A percentile compares a stretch with the other conserved stretches of the same genome.
Evolutionary conservation across 2,888 invertebrate species (phyloP).

Genomic region (Syritta pipiens): DNA sequence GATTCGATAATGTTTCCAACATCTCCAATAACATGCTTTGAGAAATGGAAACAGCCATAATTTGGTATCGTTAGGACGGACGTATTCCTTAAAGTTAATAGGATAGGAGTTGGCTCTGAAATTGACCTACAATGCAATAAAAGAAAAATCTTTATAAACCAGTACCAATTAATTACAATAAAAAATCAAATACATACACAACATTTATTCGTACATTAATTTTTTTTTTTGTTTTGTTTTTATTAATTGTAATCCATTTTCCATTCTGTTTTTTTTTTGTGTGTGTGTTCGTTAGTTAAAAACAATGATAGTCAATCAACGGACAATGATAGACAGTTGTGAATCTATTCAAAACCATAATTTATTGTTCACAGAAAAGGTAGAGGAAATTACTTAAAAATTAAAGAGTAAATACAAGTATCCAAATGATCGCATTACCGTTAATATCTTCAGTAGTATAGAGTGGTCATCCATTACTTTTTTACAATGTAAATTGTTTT

Average conservation of each 20-base stretch:
- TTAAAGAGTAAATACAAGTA: slow-evolving; percentile 67
- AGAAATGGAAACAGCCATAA: no score
- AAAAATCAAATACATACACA: slow-evolving; percentile 4
- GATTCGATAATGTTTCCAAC: no score
- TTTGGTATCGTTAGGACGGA: no score
- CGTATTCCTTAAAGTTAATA: no score
- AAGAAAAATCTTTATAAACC: background rate
- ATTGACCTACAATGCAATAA: background rate
- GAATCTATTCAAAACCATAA: slow-evolving; percentile 69
- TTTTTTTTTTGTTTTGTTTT: slow-evolving; percentile 33
- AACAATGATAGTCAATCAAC: slow-evolving; percentile 58
- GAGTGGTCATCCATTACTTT: background rate
- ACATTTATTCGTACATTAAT: slow-evolving; percentile 47
- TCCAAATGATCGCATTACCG: slow-evolving; percentile 64
- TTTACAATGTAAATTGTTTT: slow-evolving; percentile 42
- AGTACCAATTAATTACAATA: background rate
- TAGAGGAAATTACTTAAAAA: slow-evolving; percentile 66
- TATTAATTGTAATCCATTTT: slow-evolving; percentile 58
- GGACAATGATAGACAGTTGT: slow-evolving; percentile 63
- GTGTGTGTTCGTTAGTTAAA: slow-evolving; percentile 63
- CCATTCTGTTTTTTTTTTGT: slow-evolving; percentile 63
- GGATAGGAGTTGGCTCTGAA: background rate
- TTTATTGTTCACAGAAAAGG: slow-evolving; percentile 68
- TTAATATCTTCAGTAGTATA: slow-evolving; percentile 56
- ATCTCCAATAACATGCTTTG: no score